Percentiles rank a stretch among this genome's conserved stretches.
Conservation (phyloP, 2,113 vertebrate species). For the Ctenomys sociabilis region DNA sequence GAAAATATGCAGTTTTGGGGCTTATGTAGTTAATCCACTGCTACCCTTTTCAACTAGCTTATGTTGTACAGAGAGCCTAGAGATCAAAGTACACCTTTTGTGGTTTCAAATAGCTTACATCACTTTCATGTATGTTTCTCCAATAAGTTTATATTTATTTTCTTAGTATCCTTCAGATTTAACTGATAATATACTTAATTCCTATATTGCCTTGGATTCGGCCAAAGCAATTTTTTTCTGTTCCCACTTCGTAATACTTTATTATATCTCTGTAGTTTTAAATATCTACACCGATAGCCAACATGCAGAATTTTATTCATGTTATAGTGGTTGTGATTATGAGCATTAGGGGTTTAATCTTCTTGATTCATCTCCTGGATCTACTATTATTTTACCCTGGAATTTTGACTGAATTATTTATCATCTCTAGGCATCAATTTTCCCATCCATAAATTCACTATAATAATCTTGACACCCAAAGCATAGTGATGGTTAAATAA, state of each 20-base stretch:
- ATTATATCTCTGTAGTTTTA: not conserved
- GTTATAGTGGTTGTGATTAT: not conserved
- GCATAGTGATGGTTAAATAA: not conserved
- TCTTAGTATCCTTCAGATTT: not conserved
- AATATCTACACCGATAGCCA: not conserved
- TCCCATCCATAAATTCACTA: not conserved
- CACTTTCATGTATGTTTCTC: not conserved
- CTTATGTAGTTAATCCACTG: not conserved
- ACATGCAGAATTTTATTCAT: not conserved
- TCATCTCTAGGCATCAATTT: not conserved
- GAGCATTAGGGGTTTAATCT: not conserved
- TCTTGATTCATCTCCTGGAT: not conserved
- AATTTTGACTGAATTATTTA: not conserved
- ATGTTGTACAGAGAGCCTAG: not conserved
- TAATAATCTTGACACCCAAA: not conserved
- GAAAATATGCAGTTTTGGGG: not conserved
- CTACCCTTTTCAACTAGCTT: not conserved
- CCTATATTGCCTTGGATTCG: not conserved
- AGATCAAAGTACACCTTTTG: not conserved
- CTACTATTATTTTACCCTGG: not conserved
- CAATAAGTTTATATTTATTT: slow-evolving; percentile 12
- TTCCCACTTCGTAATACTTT: not conserved
- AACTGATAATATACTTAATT: slow-evolving; percentile 1
- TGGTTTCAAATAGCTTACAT: not conserved
- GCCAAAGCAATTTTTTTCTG: not conserved